phyloP scores from a whole-genome alignment of 2,888 invertebrate species.

The Drosophila atroscutellata region DNA sequence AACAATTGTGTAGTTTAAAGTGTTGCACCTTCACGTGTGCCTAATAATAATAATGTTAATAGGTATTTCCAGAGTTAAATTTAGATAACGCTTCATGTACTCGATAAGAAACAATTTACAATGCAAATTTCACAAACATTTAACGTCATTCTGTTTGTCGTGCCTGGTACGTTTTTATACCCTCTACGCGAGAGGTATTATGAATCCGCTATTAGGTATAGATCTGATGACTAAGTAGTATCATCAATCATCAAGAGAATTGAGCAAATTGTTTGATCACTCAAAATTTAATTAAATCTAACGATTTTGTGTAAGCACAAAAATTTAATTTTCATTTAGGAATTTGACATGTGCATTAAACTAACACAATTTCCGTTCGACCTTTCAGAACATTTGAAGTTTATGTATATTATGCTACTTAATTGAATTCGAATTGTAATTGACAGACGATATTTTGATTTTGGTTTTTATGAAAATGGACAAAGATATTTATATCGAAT shows the following conservation, averaged over 20 bases:
- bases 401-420: neutral
- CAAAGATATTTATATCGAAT: neutral
- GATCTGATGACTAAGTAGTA: neutral
- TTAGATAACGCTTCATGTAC: constrained; percentile 34
- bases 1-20: constrained; percentile 12
- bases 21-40: neutral
- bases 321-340: neutral
- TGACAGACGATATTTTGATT: neutral
- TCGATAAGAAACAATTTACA: constrained; percentile 47
- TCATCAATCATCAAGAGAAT: neutral
- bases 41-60: neutral
- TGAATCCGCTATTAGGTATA: neutral
- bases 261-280: neutral
- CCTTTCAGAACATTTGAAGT: neutral
- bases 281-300: neutral
- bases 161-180: constrained; percentile 49
- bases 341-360: neutral
- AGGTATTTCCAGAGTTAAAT: constrained; percentile 26
- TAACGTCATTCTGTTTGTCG: constrained; percentile 28
- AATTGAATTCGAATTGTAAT: neutral
- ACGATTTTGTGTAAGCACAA: neutral
- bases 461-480: neutral
- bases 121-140: constrained; percentile 51
- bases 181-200: constrained; percentile 8
- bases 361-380: neutral